Evolutionary conservation across 2,113 vertebrate genomes (phyloP), one percentile per base, ranked within the genome.

Genomic region (Trogon surrucura): DNA sequence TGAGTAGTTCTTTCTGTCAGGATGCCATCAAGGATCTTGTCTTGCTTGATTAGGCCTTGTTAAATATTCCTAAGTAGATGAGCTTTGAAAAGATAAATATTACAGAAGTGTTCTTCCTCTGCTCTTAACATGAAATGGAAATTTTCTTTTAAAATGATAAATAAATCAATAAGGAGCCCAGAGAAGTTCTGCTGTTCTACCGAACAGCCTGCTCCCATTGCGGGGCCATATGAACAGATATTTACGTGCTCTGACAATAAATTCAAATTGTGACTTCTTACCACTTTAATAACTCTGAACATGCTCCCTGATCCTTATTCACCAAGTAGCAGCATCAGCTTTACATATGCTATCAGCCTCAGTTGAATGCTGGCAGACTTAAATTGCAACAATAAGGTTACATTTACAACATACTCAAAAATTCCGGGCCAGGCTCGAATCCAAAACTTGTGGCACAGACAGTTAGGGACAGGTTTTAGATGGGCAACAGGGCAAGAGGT

Each of bases 21-120:
- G 47, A 73, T 0, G 2, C 36, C 74, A 79, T 75, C 53, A 92
- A 88, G 48, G 64, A 91, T 81, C 85, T 84, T 95, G 82, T 88
- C 88, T 65, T 71, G 45, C 77, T 95, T 92, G 91, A 95, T 93
- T 91, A 89, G 73, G 66, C 41, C 75, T 95, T 93, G 65, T 82
- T 57, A 91, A 80, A 91, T 17, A 13, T 61, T 91, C 65, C 44
- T 12, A 91, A 81, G 64, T 53, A 78, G 48, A 88, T n/a, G 57
- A 80, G 45, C 53, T 87, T 94, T 79, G 48, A 75, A 91, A 92
- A 78, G 18, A 91, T 61, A 72, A 85, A n/a, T 54, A 67, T 32
- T 74, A 51, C 51, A 85, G 45, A 95, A 91, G 23, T 0, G 1
- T 69, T 96, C 44, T 78, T 90, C 61, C 53, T 83, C 48, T 89